Evolutionary conservation across 1,140 invertebrate species (phyloP).

Genomic region (Ladona fulva): DNA sequence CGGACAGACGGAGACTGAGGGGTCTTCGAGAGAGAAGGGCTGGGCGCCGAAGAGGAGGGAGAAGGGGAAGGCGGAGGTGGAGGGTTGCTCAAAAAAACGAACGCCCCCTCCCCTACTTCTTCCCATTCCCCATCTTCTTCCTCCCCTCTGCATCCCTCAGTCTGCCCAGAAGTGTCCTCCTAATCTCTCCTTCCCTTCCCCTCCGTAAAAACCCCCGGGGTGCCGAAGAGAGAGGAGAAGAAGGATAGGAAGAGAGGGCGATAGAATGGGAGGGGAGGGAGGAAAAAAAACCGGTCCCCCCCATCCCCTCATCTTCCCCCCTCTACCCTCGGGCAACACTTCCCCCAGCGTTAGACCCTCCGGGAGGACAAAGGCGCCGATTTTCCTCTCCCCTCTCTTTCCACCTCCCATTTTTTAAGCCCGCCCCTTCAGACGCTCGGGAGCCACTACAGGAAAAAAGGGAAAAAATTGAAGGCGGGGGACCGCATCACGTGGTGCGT

Average conservation of each 20-base stretch:
- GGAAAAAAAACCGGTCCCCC: constrained; percentile 43
- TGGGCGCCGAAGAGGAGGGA: not conserved
- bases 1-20: not conserved
- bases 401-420: constrained; percentile 5
- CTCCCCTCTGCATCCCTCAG: constrained; percentile 17
- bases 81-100: not conserved
- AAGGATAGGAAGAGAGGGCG: constrained; percentile 25
- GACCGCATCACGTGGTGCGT: not conserved
- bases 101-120: constrained; percentile 37
- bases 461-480: not conserved
- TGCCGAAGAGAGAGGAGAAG: constrained; percentile 19
- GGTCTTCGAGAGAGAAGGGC: not conserved
- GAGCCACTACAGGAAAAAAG: constrained; percentile 12
- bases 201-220: not conserved
- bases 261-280: constrained; percentile 27
- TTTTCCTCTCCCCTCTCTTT: constrained; percentile 17
- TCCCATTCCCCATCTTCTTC: constrained; percentile 29
- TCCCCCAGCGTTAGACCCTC: not conserved
- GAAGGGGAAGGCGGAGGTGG: not conserved
- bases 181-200: constrained; percentile 14
- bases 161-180: constrained; percentile 13
- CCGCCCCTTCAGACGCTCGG: not conserved
- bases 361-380: constrained; percentile 11
- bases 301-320: constrained; percentile 39
- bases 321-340: constrained; percentile 24